Evolutionary conservation across 2,888 invertebrate species (phyloP), one percentile per base, ranked within the genome.

Genomic region (Catocala sponsa): DNA sequence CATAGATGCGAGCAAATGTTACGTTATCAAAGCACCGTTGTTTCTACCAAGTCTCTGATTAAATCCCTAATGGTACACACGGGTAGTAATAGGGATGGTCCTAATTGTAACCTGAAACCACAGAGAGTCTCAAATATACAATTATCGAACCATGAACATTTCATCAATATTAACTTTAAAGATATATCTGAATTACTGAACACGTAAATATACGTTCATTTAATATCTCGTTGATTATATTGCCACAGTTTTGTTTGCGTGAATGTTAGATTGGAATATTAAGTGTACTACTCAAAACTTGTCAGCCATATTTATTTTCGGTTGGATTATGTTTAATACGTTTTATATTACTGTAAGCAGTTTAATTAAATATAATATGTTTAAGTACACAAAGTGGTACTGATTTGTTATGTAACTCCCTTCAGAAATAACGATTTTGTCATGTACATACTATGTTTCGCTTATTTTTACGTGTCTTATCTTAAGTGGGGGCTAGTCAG

Each of bases 21-120:
- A 7, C 0, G 1, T 32, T 35, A 12, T 47, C 47, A 43, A 15
- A n/a, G 35, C 43, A 15, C 33, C 7, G 33, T 48, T 46, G 49
- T 43, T 33, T n/a, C 33, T 32, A n/a, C 13, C 32, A 42, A 54
- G 35, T n/a, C 35, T 46, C 13, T 61, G 51, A 55, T 47, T 55
- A 55, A 50, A 42, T 41, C 46, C 42, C 41, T 12, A 51, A 41
- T 32, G 15, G 7, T 11, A 41, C 46, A 38, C 48, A 25, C 15
- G 25, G 10, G 13, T 51, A 38, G 33, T 46, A 51, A 50, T 35
- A 13, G 7, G 25, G 32, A 32, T 15, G 25, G n/a, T 43, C 42
- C 10, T 48, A 48, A 56, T 61, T 61, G 47, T 48, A 56, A 52
- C 53, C 41, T 0, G 25, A 56, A 56, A 56, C 25, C 47, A 13